Conservation (phyloP, 64 coral and sea anemone genomes). For the Stylophora pistillata region DNA sequence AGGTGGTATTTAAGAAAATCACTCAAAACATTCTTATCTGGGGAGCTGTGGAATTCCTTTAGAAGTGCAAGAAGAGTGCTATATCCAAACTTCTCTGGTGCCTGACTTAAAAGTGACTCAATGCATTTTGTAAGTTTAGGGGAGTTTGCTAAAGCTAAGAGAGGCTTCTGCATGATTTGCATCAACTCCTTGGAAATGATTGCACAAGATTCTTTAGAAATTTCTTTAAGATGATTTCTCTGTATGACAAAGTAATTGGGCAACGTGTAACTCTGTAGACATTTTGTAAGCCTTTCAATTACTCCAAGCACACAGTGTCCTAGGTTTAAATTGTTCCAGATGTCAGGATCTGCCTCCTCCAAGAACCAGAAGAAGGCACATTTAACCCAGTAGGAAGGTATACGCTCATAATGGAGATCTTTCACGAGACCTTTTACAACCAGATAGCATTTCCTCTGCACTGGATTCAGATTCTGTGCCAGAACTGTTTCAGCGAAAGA, state of each 20-base stretch:
- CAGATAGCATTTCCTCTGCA: not conserved
- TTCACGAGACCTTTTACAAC: not conserved
- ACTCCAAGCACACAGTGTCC: not conserved
- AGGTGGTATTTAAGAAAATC: not conserved
- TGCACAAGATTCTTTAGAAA: not conserved
- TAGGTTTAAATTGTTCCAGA: not conserved
- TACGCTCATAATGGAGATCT: not conserved
- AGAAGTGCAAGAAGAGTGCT: not conserved
- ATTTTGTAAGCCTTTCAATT: not conserved
- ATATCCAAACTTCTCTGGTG: not conserved
- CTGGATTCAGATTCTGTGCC: not conserved
- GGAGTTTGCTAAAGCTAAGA: not conserved
- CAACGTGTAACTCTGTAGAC: not conserved
- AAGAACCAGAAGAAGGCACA: not conserved
- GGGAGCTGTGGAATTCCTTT: not conserved
- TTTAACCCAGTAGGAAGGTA: not conserved
- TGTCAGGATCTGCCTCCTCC: not conserved
- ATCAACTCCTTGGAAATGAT: not conserved
- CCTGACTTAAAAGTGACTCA: not conserved
- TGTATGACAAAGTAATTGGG: constrained; percentile 1
- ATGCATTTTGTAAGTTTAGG: not conserved
- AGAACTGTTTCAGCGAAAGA: not conserved
- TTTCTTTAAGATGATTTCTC: not conserved
- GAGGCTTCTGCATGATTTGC: not conserved
- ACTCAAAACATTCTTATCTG: not conserved